phyloP scores from a whole-genome alignment of 2,888 invertebrate species.

The Lithophane socia region DNA sequence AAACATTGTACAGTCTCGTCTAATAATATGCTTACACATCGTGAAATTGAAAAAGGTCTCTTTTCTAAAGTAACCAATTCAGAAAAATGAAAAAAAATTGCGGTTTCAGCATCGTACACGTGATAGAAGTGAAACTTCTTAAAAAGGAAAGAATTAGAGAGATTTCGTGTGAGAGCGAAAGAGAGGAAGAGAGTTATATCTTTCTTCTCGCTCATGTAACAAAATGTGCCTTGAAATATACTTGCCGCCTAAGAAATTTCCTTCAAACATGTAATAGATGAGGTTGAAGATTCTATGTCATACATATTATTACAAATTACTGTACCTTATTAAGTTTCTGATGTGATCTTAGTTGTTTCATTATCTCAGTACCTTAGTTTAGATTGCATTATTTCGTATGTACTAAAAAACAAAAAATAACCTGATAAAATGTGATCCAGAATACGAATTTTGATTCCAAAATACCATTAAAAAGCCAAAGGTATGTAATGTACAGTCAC shows the following conservation, averaged over 20 bases:
- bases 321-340: slow-evolving; percentile 2
- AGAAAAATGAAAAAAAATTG: not conserved
- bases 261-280: too few species aligned
- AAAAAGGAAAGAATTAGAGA: too few species aligned
- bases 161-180: too few species aligned
- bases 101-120: too few species aligned
- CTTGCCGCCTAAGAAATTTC: too few species aligned
- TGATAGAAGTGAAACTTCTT: too few species aligned
- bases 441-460: slow-evolving; percentile 20
- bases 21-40: slow-evolving; percentile 23
- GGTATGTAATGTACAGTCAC: slow-evolving; percentile 24
- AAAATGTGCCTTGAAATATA: too few species aligned
- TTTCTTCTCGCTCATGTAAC: too few species aligned
- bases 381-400: slow-evolving; percentile 36
- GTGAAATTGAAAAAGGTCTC: not conserved
- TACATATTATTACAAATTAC: slow-evolving; percentile 1
- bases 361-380: slow-evolving; percentile 13
- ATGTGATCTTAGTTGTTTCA: slow-evolving; percentile 7
- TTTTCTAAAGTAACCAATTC: not conserved
- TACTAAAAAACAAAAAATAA: slow-evolving; percentile 26
- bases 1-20: slow-evolving; percentile 21
- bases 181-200: too few species aligned
- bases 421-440: slow-evolving; percentile 19
- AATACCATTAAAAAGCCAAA: slow-evolving; percentile 21
- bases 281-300: too few species aligned